Evolutionary conservation across 1,140 invertebrate species (phyloP).

Genomic region (Hermatobates lingyangjiaoensis): DNA sequence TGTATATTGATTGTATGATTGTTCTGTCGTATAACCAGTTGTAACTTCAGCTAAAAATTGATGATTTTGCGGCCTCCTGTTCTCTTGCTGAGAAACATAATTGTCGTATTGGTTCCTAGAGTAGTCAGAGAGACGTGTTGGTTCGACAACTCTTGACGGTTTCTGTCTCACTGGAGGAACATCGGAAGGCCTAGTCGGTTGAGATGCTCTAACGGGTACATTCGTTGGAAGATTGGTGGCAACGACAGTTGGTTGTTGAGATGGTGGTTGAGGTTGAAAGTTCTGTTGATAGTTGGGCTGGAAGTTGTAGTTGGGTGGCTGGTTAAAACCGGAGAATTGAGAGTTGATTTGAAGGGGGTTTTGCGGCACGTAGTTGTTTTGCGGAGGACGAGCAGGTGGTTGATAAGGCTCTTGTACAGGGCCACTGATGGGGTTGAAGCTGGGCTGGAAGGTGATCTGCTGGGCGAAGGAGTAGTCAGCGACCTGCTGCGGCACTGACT

Average conservation of each 20-base stretch:
- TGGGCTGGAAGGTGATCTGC: background rate
- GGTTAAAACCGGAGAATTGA: background rate
- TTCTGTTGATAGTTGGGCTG: background rate
- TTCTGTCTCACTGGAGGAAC: background rate
- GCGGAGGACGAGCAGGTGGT: background rate
- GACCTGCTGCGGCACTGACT: background rate
- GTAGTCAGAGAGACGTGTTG: background rate
- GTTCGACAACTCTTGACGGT: background rate
- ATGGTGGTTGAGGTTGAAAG: background rate
- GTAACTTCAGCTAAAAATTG: no score
- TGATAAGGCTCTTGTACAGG: background rate
- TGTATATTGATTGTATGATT: slow-evolving; percentile 23
- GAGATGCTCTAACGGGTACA: background rate
- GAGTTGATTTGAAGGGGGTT: background rate
- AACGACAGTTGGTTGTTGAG: background rate
- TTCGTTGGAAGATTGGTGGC: background rate
- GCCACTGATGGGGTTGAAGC: background rate
- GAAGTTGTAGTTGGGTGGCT: background rate
- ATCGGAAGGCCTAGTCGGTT: background rate
- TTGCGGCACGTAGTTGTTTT: background rate
- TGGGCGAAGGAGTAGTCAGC: slow-evolving; percentile 5
- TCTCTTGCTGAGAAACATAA: no score
- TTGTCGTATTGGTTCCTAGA: no score
- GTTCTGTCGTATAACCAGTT: slow-evolving; percentile 22
- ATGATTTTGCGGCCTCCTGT: no score